These are phyloP conservation scores for Acromyrmex heyeri DNA, from an alignment of 1,140 invertebrate genomes.

Conservation along the genomic window DNA sequence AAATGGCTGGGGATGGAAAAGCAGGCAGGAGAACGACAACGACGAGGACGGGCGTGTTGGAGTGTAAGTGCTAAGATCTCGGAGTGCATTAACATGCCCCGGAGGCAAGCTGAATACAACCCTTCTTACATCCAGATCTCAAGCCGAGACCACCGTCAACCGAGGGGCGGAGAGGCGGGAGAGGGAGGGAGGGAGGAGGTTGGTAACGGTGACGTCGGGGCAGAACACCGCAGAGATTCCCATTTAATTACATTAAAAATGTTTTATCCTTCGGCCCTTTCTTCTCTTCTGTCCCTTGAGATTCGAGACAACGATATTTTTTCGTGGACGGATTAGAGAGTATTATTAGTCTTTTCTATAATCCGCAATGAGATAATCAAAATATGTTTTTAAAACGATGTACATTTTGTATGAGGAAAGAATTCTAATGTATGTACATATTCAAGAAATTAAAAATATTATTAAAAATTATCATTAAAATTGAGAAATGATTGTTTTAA, in stretches of 20 bases:
- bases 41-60: slow-evolving; percentile 82
- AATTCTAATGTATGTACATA: neutral
- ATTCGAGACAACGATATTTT: slow-evolving; percentile 56
- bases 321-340: slow-evolving; percentile 50
- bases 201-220: slow-evolving; percentile 38
- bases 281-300: slow-evolving; percentile 41
- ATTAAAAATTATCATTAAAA: neutral
- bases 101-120: slow-evolving; percentile 86
- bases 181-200: neutral
- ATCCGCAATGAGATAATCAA: slow-evolving; percentile 11
- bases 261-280: slow-evolving; percentile 81
- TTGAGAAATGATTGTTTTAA: neutral
- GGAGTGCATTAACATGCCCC: slow-evolving; percentile 87
- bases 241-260: slow-evolving; percentile 87
- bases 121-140: slow-evolving; percentile 86
- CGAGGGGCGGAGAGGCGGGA: neutral
- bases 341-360: slow-evolving; percentile 35
- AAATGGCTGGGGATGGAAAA: slow-evolving; percentile 80
- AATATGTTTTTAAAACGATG: neutral
- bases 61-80: slow-evolving; percentile 87
- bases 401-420: neutral
- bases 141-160: slow-evolving; percentile 78
- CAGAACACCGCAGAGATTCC: slow-evolving; percentile 83
- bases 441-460: neutral
- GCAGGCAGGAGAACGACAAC: slow-evolving; percentile 71